Conservation (phyloP, 2,113 vertebrate genomes). For the Rutilus rutilus region DNA sequence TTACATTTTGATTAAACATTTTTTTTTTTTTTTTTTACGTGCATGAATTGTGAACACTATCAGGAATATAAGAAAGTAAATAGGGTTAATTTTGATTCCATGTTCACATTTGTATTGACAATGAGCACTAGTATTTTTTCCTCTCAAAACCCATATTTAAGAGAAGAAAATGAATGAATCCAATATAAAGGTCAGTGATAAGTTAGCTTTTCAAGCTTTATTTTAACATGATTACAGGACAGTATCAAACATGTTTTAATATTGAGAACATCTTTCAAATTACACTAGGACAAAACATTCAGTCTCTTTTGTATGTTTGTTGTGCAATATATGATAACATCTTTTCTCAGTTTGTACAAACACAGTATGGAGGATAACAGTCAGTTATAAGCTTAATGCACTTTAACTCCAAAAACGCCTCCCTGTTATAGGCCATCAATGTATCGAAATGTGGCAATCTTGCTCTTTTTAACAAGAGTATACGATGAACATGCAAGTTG, state of each 20-base stretch:
- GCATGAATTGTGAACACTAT: too few relatives aligned
- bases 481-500: constrained; percentile 67
- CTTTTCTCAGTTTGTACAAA: constrained; percentile 26
- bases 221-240: constrained; percentile 63
- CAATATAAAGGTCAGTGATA: background rate
- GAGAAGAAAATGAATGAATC: background rate
- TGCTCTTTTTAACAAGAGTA: constrained; percentile 48
- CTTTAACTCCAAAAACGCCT: constrained; percentile 7
- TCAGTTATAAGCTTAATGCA: constrained; percentile 42
- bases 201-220: constrained; percentile 58
- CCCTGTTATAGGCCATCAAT: constrained; percentile 11
- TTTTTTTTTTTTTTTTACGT: too few relatives aligned
- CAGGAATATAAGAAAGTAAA: too few relatives aligned
- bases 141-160: background rate
- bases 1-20: too few relatives aligned
- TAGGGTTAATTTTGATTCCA: too few relatives aligned
- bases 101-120: too few relatives aligned
- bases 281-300: constrained; percentile 47
- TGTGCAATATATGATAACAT: constrained; percentile 49
- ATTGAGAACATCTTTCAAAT: constrained; percentile 33
- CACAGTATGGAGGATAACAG: constrained; percentile 34
- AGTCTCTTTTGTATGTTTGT: constrained; percentile 22
- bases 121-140: too few relatives aligned
- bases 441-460: constrained; percentile 27
- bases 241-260: constrained; percentile 69